Evolutionary conservation across 2,113 vertebrate genomes (phyloP).

Genomic region (Sapajus apella): DNA sequence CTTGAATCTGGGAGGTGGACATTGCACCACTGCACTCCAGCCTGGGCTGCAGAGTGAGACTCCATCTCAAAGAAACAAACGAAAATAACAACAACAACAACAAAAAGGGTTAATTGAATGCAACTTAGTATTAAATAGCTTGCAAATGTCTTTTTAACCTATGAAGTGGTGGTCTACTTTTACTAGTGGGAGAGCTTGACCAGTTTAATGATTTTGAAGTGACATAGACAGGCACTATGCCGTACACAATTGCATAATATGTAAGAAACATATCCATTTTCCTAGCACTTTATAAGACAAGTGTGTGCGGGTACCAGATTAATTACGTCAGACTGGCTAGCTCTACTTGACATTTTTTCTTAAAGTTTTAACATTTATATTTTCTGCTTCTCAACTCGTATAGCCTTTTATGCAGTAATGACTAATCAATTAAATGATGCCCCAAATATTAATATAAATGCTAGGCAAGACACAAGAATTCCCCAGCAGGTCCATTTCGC

Average conservation of each 20-base stretch:
- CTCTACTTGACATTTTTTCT: neutral
- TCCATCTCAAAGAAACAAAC: too few species aligned
- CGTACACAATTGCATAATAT: neutral
- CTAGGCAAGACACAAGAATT: neutral
- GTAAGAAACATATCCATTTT: neutral
- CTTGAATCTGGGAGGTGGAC: too few species aligned
- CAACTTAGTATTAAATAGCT: neutral
- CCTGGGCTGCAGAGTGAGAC: too few species aligned
- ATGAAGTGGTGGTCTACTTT: neutral
- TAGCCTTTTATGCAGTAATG: neutral
- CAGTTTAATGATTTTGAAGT: neutral
- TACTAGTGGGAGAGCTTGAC: neutral
- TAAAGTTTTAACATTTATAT: neutral
- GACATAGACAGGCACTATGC: fast-evolving
- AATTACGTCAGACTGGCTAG: neutral
- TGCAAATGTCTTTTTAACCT: neutral
- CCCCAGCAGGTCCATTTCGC: neutral
- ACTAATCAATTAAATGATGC: neutral
- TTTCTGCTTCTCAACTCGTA: neutral
- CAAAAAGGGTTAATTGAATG: neutral
- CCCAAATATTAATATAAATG: fast-evolving
- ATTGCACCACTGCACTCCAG: too few species aligned
- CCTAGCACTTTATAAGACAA: neutral
- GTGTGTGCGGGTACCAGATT: neutral
- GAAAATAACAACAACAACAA: too few species aligned